These are phyloP conservation scores for Augochlorella aurata DNA, from an alignment of 2,888 invertebrate genomes.

Conservation along the genomic window DNA sequence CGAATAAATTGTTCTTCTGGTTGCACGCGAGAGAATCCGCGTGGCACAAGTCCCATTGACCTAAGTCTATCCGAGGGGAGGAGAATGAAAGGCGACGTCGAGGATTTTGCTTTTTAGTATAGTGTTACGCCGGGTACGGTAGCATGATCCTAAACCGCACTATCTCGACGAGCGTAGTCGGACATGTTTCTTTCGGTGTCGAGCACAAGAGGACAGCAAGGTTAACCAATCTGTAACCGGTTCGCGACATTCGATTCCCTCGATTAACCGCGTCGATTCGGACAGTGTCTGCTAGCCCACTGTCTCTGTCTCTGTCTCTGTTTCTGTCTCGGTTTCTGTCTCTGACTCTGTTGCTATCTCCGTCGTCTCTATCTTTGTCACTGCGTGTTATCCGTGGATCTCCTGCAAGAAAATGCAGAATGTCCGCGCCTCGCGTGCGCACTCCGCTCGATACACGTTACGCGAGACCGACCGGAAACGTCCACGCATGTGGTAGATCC, in stretches of 20 bases:
- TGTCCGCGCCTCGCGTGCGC: slow-evolving; percentile 11
- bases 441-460: slow-evolving; percentile 18
- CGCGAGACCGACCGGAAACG: slow-evolving; percentile 52
- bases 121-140: slow-evolving; percentile 25
- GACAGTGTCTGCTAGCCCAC: slow-evolving; percentile 23
- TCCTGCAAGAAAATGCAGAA: neutral
- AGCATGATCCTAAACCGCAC: slow-evolving; percentile 39
- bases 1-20: neutral
- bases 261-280: slow-evolving; percentile 55
- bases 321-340: too few species aligned
- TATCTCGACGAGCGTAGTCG: slow-evolving; percentile 49
- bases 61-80: neutral
- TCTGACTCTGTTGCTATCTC: too few species aligned
- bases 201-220: slow-evolving; percentile 42
- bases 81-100: neutral
- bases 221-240: slow-evolving; percentile 58
- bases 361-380: too few species aligned
- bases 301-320: neutral
- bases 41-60: slow-evolving; percentile 16
- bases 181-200: slow-evolving; percentile 36
- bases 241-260: slow-evolving; percentile 61
- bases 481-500: slow-evolving; percentile 42
- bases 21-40: neutral
- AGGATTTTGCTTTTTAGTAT: slow-evolving; percentile 4
- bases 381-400: neutral